These are phyloP conservation scores for Campoletis sonorensis DNA, from an alignment of 1,140 invertebrate species.

Conservation along the genomic window DNA sequence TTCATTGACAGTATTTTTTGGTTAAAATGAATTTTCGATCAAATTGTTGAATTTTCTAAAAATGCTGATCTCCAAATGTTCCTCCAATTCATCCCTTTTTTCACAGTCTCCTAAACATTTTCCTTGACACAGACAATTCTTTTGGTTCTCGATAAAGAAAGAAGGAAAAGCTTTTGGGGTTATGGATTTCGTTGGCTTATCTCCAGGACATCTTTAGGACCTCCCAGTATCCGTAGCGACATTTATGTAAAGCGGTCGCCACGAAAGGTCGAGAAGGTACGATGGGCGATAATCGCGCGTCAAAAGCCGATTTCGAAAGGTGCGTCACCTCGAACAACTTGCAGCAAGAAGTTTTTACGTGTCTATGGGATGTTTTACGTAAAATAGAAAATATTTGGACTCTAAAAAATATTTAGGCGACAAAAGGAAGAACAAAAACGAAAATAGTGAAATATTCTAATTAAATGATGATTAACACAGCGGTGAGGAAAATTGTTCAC, in stretches of 20 bases:
- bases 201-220: constrained; percentile 68
- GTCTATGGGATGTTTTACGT: not conserved
- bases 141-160: constrained; percentile 31
- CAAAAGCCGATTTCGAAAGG: constrained; percentile 14
- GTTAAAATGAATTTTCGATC: no score
- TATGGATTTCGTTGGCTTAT: constrained; percentile 57
- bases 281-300: constrained; percentile 64
- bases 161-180: constrained; percentile 16
- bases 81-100: no score
- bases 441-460: not conserved
- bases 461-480: not conserved
- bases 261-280: constrained; percentile 50
- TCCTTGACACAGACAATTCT: not conserved
- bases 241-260: constrained; percentile 67
- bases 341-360: not conserved
- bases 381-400: not conserved
- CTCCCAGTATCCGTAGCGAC: constrained; percentile 63
- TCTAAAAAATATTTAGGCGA: no score
- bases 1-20: no score
- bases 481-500: not conserved
- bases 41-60: no score
- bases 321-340: not conserved
- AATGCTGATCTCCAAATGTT: no score
- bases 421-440: constrained; percentile 19
- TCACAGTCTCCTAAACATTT: not conserved